Percentiles rank a stretch among this genome's conserved stretches.
Evolutionary conservation across 53 echinoderm and acorn worm species (phyloP).

Genomic region (Patiria pectinifera): DNA sequence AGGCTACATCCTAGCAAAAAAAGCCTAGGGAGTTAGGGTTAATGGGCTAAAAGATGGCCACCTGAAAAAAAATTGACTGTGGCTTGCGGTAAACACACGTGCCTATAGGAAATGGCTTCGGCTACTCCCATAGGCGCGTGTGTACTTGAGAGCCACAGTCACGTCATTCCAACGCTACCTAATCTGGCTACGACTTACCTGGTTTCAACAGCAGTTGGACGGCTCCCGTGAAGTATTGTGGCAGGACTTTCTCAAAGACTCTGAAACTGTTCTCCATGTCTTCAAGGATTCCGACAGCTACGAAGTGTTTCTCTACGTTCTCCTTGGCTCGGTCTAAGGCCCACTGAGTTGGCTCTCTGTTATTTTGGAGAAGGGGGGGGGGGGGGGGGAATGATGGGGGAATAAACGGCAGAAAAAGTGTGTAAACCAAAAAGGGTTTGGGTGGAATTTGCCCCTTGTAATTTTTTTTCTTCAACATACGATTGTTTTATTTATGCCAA

Average conservation of each 20-base stretch:
- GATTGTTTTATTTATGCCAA: too few species aligned
- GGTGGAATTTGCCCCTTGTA: background rate
- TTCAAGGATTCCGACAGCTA: constrained; percentile 86
- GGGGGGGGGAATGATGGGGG: background rate
- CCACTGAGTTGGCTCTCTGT: constrained; percentile 69
- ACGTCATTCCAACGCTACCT: background rate
- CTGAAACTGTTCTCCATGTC: constrained; percentile 79
- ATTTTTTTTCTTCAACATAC: too few species aligned
- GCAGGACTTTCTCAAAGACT: constrained; percentile 82
- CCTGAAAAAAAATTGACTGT: too few species aligned
- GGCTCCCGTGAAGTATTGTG: constrained; percentile 72
- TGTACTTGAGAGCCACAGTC: too few species aligned
- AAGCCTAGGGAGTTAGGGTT: too few species aligned
- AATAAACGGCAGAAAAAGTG: background rate
- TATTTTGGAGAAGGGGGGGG: background rate
- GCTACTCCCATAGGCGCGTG: too few species aligned
- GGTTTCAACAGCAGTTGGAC: constrained; percentile 47
- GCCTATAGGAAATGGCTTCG: too few species aligned
- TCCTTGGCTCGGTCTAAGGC: constrained; percentile 70
- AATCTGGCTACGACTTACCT: constrained; percentile 34
- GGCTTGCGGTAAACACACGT: too few species aligned
- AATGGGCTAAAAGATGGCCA: too few species aligned
- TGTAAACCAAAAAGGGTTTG: too few species aligned
- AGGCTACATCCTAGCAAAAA: too few species aligned
- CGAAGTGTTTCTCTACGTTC: constrained; percentile 78